These are phyloP conservation scores for Baryphthengus martii DNA, from an alignment of 2,113 vertebrate species.

Conservation along the genomic window DNA sequence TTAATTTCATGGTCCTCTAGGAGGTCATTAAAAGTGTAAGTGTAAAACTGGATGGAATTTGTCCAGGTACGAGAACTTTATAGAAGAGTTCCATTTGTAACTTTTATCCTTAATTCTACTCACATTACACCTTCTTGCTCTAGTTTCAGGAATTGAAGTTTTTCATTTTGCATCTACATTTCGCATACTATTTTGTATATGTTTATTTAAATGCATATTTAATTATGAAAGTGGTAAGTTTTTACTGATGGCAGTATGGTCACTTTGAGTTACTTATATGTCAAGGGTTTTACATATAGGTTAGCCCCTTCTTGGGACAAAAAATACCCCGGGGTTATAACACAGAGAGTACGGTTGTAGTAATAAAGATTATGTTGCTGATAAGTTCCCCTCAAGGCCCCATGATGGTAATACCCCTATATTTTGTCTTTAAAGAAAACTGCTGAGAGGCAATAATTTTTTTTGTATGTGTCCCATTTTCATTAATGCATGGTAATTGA, in stretches of 20 bases:
- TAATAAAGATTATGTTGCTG: conserved; percentile 76
- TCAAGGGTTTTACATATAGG: conserved; percentile 43
- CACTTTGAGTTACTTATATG: not conserved
- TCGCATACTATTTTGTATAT: not conserved
- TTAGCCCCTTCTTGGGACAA: conserved; percentile 44
- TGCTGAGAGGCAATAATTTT: conserved; percentile 82
- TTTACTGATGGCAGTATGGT: conserved; percentile 16
- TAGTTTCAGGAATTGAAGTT: not conserved
- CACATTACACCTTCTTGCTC: not conserved
- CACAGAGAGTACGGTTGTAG: conserved; percentile 59
- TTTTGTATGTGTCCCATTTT: conserved; percentile 82
- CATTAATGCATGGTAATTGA: conserved; percentile 85
- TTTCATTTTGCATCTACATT: not conserved
- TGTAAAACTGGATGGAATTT: not conserved
- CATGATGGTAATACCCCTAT: conserved; percentile 77
- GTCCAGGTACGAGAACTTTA: not conserved
- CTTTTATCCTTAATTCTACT: not conserved
- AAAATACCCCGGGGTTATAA: conserved; percentile 50
- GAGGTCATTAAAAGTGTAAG: not conserved
- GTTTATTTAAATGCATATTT: conserved; percentile 22
- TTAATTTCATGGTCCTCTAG: not conserved
- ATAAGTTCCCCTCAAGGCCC: conserved; percentile 75
- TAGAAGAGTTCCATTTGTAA: not conserved
- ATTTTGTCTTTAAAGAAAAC: conserved; percentile 84
- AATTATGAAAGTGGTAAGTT: conserved; percentile 1